Percentiles rank a stretch among this genome's conserved stretches.
phyloP scores from a whole-genome alignment of 2,888 invertebrate genomes.

The Lymantria dispar region DNA sequence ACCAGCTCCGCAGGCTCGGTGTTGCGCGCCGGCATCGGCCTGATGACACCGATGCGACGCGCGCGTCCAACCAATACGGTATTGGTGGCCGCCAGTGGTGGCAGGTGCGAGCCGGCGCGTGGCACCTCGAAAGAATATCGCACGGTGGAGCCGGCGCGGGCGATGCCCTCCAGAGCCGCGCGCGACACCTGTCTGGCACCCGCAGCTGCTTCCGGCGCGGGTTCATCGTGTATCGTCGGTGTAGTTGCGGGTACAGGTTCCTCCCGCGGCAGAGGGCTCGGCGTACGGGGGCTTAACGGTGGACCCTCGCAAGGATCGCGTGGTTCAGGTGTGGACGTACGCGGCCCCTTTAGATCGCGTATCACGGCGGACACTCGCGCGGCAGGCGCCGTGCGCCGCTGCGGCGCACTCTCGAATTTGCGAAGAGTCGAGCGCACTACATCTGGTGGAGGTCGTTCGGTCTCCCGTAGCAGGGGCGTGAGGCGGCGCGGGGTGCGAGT shows the following conservation, averaged over 20 bases:
- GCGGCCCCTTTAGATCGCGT: conserved; percentile 56
- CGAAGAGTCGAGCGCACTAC: conserved; percentile 93
- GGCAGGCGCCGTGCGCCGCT: conserved; percentile 76
- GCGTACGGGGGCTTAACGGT: conserved; percentile 47
- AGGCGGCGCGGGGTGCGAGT: conserved; percentile 75
- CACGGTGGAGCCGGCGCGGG: conserved; percentile 85
- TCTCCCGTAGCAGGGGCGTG: conserved; percentile 75
- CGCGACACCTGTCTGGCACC: conserved; percentile 75
- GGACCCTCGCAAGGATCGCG: conserved; percentile 36
- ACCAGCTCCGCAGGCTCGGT: conserved; percentile 30
- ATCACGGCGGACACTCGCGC: conserved; percentile 73
- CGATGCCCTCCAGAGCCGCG: conserved; percentile 84
- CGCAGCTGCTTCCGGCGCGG: background rate
- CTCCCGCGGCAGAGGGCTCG: conserved; percentile 69
- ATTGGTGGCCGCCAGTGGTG: conserved; percentile 65
- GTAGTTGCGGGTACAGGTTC: conserved; percentile 81
- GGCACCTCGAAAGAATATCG: conserved; percentile 82
- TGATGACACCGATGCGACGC: conserved; percentile 81
- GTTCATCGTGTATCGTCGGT: conserved; percentile 7
- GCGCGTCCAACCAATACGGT: conserved; percentile 59
- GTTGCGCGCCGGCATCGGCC: conserved; percentile 68
- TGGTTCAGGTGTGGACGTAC: conserved; percentile 62
- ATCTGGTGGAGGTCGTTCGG: conserved; percentile 91
- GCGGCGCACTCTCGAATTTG: conserved; percentile 89
- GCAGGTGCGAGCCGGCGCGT: conserved; percentile 55